Evolutionary conservation across 37 sponge, comb jelly and placozoan species (phyloP).

Genomic region (Cliona cf. orientalis): DNA sequence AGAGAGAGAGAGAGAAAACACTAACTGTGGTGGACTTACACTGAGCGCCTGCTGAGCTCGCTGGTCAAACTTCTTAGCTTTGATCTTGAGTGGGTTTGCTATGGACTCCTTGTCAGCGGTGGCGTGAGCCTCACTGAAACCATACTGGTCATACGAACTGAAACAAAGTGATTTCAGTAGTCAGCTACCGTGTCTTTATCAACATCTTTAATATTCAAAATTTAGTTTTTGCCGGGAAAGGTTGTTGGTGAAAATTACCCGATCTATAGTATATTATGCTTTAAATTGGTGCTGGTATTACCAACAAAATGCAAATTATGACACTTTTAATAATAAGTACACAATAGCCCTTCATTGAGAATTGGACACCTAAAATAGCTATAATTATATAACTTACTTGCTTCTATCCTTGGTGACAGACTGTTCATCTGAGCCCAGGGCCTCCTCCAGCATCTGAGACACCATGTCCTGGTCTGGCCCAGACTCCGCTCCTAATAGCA

Average conservation of each 20-base stretch:
- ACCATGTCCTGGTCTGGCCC: slow-evolving; percentile 57
- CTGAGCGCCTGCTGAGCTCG: slow-evolving; percentile 31
- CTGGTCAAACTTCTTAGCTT: slow-evolving; percentile 48
- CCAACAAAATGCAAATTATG: too few species aligned
- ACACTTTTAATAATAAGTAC: too few species aligned
- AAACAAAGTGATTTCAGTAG: not conserved
- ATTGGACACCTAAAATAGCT: too few species aligned
- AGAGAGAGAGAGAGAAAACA: slow-evolving; percentile 1
- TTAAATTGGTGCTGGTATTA: too few species aligned
- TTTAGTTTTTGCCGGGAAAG: too few species aligned
- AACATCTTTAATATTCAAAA: too few species aligned
- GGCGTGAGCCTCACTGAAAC: slow-evolving; percentile 12
- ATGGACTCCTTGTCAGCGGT: not conserved
- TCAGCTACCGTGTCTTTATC: too few species aligned
- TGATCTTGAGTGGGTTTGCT: slow-evolving; percentile 3
- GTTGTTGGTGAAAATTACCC: too few species aligned
- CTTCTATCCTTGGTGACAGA: not conserved
- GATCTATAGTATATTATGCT: too few species aligned
- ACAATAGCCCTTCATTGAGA: too few species aligned
- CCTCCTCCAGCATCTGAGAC: slow-evolving; percentile 74
- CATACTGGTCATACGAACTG: slow-evolving; percentile 53
- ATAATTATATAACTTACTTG: slow-evolving; percentile 12
- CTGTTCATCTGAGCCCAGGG: slow-evolving; percentile 16
- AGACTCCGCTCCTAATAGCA: slow-evolving; percentile 17
- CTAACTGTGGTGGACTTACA: not conserved